Conservation (phyloP, 2,888 invertebrate genomes). For the Aquatica leii region DNA sequence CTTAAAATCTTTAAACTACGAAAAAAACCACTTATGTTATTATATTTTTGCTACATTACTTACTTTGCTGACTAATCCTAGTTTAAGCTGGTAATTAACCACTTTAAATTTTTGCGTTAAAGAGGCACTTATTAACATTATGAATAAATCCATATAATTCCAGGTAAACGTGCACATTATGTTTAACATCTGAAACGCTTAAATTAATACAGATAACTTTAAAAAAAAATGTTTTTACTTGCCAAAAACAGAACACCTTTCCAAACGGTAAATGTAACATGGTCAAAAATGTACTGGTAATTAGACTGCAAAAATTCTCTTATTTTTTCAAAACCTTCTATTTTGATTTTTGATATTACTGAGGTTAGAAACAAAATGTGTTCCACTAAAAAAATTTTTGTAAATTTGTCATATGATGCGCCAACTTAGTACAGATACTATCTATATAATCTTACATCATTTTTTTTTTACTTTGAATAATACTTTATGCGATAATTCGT, state of each 20-base stretch:
- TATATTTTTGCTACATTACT: not conserved
- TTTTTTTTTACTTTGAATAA: no score
- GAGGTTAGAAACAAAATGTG: conserved; percentile 16
- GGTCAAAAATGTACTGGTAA: not conserved
- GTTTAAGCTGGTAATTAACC: conserved; percentile 43
- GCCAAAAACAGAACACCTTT: conserved; percentile 15
- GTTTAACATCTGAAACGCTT: conserved; percentile 46
- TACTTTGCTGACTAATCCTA: conserved; percentile 15
- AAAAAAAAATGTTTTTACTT: conserved; percentile 2
- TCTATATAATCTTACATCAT: no score
- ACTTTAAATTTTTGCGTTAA: conserved; percentile 51
- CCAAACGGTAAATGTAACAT: conserved; percentile 4
- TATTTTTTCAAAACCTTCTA: not conserved
- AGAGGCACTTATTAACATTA: conserved; percentile 51
- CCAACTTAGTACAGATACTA: no score
- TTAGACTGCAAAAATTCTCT: conserved; percentile 7
- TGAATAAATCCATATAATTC: conserved; percentile 54
- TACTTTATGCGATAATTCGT: no score
- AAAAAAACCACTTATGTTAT: not conserved
- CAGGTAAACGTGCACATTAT: conserved; percentile 49
- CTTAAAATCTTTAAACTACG: conserved; percentile 67
- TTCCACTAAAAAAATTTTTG: conserved; percentile 28
- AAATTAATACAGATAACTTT: not conserved
- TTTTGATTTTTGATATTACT: conserved; percentile 12
- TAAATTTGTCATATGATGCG: no score